Conservation (phyloP, 2,113 vertebrate species). For the Colius striatus region DNA sequence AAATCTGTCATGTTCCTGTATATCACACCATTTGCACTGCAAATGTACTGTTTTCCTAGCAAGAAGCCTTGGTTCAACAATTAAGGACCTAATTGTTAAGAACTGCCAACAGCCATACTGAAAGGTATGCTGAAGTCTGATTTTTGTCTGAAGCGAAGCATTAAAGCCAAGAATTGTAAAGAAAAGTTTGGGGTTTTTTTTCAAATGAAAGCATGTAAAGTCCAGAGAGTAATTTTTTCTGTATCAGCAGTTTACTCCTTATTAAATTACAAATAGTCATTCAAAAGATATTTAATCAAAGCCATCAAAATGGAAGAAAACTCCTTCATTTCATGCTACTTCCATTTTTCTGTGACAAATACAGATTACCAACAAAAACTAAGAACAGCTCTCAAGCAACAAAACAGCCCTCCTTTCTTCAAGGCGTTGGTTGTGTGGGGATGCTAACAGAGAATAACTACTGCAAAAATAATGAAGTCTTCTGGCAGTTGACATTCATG, state of each 20-base stretch:
- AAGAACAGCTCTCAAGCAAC: background rate
- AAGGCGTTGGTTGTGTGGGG: background rate
- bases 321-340: background rate
- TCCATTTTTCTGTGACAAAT: background rate
- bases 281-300: constrained; percentile 42
- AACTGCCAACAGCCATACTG: background rate
- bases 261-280: background rate
- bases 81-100: background rate
- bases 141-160: background rate
- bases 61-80: background rate
- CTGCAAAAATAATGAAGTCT: background rate
- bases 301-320: background rate
- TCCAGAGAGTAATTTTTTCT: background rate
- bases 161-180: background rate
- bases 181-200: constrained; percentile 19
- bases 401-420: background rate
- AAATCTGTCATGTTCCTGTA: background rate
- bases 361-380: background rate
- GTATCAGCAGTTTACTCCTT: background rate
- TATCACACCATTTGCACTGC: background rate
- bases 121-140: background rate
- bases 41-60: background rate
- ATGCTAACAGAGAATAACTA: background rate
- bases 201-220: background rate
- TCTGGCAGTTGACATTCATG: constrained; percentile 72